Evolutionary conservation across 2,888 invertebrate species (phyloP), one percentile per base, ranked within the genome.

Genomic region (Cerastis leucographa): DNA sequence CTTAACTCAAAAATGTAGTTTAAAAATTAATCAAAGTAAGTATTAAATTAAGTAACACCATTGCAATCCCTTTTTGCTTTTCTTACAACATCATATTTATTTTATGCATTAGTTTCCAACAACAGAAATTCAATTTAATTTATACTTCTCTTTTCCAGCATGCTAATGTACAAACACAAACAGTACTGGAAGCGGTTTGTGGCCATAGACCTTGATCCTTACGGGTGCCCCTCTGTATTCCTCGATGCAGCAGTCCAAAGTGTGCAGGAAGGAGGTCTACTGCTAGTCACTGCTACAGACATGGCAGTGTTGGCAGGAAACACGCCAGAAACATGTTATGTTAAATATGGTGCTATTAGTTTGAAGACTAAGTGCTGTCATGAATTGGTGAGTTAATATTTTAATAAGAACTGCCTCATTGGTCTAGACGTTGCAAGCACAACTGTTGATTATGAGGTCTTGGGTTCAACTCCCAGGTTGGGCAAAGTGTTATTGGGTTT

Each of bases 231-330:
- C 0, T 98, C 99, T 2, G 97, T 97, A 61, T 99, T 99, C 95
- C 97, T 99, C 0, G 99, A 99, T 91, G 97, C 98, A 0, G 99
- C 99, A 0, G 98, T 99, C 0, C 98, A 99, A 92, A 97, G 98
- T 78, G 95, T 99, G 0, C 97, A 97, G 68, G 98, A 98, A 85
- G 98, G 98, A 22, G 99, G 99, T 0, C 92, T 99, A 44, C 94
- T 99, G 49, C 97, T 99, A 87, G 98, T 99, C 0, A 99, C 99
- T 0, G 99, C 99, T 44, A 99, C 99, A 0, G 99, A 99, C 93
- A 99, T 99, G 98, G 99, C 98, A 0, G 98, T 99, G 0, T 94
- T 99, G 66, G 99, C 99, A 76, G 99, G 99, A 0, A 99, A 99
- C 95, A 97, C 98, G 0, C 98, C 99, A 0, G 99, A 99, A 95